Conservation (phyloP, 2,113 vertebrate species). For the Donacobius atricapilla region DNA sequence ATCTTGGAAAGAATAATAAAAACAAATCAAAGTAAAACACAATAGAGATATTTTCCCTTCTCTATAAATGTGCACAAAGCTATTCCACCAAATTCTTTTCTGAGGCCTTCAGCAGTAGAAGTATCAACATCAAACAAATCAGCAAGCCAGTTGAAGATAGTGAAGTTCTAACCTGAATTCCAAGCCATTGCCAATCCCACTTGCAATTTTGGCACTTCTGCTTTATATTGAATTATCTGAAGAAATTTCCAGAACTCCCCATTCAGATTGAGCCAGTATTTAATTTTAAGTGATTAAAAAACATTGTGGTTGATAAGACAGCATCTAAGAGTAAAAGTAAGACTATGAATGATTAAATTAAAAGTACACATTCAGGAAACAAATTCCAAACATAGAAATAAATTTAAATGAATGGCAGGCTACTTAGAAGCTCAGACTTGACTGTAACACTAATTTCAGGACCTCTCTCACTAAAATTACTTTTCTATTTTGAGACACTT, state of each 20-base stretch:
- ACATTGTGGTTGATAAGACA: neutral
- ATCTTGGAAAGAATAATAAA: neutral
- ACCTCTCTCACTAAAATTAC: neutral
- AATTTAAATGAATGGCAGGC: neutral
- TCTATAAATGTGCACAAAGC: neutral
- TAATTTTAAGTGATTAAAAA: conserved; percentile 31
- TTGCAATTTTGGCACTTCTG: neutral
- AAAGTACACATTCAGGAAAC: conserved; percentile 11
- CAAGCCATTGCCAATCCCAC: neutral
- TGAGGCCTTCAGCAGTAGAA: neutral
- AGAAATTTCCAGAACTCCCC: neutral
- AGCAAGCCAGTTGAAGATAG: neutral
- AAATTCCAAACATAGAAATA: conserved; percentile 41
- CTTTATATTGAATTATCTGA: neutral
- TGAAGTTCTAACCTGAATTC: neutral
- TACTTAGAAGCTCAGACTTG: conserved; percentile 57
- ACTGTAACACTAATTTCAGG: conserved; percentile 32
- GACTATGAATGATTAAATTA: conserved; percentile 16
- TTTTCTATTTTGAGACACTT: conserved; percentile 30
- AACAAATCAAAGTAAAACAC: neutral
- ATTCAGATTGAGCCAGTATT: neutral
- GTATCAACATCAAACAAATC: neutral
- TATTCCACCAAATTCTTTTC: neutral
- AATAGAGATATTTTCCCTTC: neutral
- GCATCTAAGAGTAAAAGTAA: neutral